Conservation (phyloP, 2,888 invertebrate species). For the Eulithis prunata region DNA sequence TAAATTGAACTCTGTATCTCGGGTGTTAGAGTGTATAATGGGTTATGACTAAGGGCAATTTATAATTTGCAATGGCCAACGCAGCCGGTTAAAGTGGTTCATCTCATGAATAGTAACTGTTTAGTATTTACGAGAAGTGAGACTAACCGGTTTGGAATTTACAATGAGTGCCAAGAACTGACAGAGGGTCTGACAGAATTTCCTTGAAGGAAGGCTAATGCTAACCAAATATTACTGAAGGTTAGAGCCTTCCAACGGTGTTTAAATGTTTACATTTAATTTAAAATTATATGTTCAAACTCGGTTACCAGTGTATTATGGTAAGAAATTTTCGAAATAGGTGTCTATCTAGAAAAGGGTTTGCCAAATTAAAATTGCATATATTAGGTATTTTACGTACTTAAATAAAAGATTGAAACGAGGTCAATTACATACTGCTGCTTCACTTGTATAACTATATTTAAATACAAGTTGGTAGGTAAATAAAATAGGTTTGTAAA, state of each 20-base stretch:
- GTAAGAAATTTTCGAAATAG: too few species aligned
- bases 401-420: too few species aligned
- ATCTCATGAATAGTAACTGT: constrained; percentile 50
- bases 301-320: background rate
- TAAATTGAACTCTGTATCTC: constrained; percentile 21
- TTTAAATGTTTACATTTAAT: too few species aligned
- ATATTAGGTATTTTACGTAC: background rate
- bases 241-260: too few species aligned
- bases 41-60: constrained; percentile 24
- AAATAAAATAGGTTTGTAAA: too few species aligned
- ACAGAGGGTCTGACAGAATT: constrained; percentile 2
- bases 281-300: background rate
- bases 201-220: background rate
- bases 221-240: background rate
- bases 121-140: constrained; percentile 41
- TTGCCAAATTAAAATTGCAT: too few species aligned
- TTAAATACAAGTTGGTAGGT: too few species aligned
- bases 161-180: constrained; percentile 8
- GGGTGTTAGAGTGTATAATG: constrained; percentile 16
- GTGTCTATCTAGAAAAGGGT: too few species aligned
- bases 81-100: constrained; percentile 46
- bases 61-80: constrained; percentile 48
- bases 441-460: too few species aligned
- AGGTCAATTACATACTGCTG: too few species aligned
- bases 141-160: constrained; percentile 19